Evolutionary conservation across 2,888 invertebrate species (phyloP).

Genomic region (Acleris holmiana): DNA sequence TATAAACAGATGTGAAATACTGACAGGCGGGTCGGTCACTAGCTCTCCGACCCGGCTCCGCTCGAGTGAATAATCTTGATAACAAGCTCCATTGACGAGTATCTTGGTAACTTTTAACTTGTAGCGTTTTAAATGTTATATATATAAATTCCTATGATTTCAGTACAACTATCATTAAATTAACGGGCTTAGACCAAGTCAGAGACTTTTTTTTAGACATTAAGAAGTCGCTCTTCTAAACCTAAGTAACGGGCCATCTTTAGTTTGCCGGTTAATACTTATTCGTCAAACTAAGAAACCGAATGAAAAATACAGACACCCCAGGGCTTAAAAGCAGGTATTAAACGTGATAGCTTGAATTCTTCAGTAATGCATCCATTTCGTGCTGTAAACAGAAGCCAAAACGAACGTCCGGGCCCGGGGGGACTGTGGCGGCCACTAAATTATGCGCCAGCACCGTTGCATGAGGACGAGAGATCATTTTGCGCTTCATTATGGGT

Average conservation of each 20-base stretch:
- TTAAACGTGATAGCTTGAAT: constrained; percentile 24
- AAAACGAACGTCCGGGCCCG: constrained; percentile 74
- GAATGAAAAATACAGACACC: neutral
- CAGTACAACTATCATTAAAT: no score
- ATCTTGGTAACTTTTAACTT: constrained; percentile 22
- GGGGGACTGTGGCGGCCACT: constrained; percentile 49
- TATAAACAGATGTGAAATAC: constrained; percentile 47
- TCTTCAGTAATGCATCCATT: constrained; percentile 65
- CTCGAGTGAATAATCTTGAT: constrained; percentile 49
- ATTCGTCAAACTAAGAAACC: no score
- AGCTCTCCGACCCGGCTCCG: constrained; percentile 40
- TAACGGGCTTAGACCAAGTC: no score
- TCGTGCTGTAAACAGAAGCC: constrained; percentile 79
- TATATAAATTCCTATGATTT: neutral
- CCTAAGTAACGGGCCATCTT: no score
- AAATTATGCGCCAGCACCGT: constrained; percentile 28
- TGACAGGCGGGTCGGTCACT: constrained; percentile 44
- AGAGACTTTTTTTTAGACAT: no score
- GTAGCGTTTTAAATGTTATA: constrained; percentile 2
- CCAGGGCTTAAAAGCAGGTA: constrained; percentile 4
- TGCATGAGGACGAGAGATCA: constrained; percentile 9
- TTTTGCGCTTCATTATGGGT: neutral
- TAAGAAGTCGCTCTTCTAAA: no score
- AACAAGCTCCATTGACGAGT: constrained; percentile 57
- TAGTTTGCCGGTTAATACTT: neutral